These are phyloP conservation scores for Rhagophthalmus giganteus DNA, from an alignment of 2,888 invertebrate species.

Conservation along the genomic window DNA sequence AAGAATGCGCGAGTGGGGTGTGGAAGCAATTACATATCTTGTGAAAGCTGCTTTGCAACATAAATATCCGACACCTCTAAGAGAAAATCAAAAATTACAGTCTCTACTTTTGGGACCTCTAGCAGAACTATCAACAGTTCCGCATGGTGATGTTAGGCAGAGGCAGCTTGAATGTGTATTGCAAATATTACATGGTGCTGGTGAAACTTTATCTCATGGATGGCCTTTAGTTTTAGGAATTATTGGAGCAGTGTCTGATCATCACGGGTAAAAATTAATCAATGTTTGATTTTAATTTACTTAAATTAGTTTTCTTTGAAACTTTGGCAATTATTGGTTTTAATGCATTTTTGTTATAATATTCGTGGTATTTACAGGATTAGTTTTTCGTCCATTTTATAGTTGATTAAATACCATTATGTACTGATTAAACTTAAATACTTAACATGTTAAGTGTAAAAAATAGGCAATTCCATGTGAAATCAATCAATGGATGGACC, in stretches of 20 bases:
- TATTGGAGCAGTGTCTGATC: conserved; percentile 91
- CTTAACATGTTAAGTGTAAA: too few relatives aligned
- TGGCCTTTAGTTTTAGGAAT: conserved; percentile 95
- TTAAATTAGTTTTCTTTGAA: too few relatives aligned
- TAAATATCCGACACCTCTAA: conserved; percentile 79
- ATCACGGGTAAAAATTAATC: conserved; percentile 82
- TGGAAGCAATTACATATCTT: conserved; percentile 92
- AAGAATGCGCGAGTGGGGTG: conserved; percentile 96
- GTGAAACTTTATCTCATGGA: conserved; percentile 89
- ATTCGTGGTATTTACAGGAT: too few relatives aligned
- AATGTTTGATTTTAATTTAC: too few relatives aligned
- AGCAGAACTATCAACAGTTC: conserved; percentile 86
- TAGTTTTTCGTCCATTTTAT: too few relatives aligned
- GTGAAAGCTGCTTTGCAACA: conserved; percentile 89
- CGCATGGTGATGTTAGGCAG: conserved; percentile 92
- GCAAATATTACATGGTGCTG: conserved; percentile 88
- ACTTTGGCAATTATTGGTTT: too few relatives aligned
- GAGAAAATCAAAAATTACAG: conserved; percentile 86
- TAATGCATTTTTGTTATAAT: too few relatives aligned
- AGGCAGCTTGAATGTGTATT: conserved; percentile 93
- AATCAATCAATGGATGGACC: too few relatives aligned
- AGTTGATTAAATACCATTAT: too few relatives aligned
- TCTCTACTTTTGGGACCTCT: conserved; percentile 85
- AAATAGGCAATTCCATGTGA: too few relatives aligned
- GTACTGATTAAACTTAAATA: too few relatives aligned